Conservation (phyloP, 2,888 invertebrate species). For the Latrodectus hesperus region DNA sequence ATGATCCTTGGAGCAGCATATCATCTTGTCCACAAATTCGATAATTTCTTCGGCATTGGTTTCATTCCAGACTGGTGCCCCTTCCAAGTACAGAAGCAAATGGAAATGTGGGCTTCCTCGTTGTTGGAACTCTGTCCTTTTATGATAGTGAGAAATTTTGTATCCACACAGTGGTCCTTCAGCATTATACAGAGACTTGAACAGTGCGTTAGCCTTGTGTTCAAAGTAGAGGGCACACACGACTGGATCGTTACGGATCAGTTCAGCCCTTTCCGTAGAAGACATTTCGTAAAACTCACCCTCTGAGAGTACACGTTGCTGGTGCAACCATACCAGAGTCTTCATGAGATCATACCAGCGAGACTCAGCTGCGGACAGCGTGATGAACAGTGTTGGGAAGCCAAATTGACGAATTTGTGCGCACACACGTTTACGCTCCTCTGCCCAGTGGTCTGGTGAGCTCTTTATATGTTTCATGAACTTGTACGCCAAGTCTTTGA, state of each 20-base stretch:
- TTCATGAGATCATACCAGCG: conserved; percentile 8
- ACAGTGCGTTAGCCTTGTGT: conserved; percentile 67
- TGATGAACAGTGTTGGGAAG: not conserved
- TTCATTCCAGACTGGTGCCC: conserved; percentile 44
- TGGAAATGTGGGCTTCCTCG: conserved; percentile 69
- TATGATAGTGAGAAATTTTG: conserved; percentile 13
- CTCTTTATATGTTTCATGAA: not conserved
- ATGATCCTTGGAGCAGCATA: not conserved
- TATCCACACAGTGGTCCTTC: conserved; percentile 11
- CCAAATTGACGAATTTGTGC: conserved; percentile 5
- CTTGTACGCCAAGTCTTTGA: not conserved
- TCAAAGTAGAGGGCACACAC: conserved; percentile 71
- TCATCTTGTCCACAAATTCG: conserved; percentile 8
- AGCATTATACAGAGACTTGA: conserved; percentile 7
- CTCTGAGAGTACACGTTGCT: not conserved
- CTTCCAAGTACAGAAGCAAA: conserved; percentile 66
- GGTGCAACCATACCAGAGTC: not conserved
- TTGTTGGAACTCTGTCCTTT: conserved; percentile 63
- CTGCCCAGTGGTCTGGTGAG: not conserved
- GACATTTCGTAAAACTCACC: not conserved
- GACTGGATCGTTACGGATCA: conserved; percentile 71
- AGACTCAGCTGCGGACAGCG: not conserved
- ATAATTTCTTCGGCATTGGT: not conserved
- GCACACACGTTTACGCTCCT: not conserved
- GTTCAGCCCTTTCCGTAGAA: not conserved